Base-by-base conservation (phyloP, 2,888 invertebrate species). In the Drosophila barbarae region DNA sequence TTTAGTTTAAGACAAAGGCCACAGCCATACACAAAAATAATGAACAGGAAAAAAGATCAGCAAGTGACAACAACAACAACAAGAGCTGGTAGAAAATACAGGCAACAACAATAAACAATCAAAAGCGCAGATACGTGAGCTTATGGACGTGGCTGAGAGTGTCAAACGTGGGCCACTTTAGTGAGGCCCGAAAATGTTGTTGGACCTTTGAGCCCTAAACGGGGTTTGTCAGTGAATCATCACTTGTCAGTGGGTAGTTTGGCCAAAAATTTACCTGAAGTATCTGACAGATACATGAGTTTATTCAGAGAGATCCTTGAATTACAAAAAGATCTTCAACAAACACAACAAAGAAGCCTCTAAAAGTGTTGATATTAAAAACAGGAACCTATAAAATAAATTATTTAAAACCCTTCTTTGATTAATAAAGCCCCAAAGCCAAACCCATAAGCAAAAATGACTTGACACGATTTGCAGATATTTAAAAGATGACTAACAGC, bases 1-100 rank as follows among this genome's bases (percentile, higher is more conserved):
- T 78, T 75, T 77, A 71, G 82, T 64, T 73, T 75, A 81, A 75
- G 78, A 78, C 80, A 81, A 80, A 81, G 79, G 80, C 77, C 80
- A 81, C 63, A 72, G 66, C 41, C 64, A 67, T 64, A 73, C 56
- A 72, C 50, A 66, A 46, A 55, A 55, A 49, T 39, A 71, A 56
- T 55, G 47, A 58, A 69, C 67, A 52, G 36, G 50, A 21, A 28
- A 59, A 44, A 61, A 60, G 28, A 47, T 7, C 23, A 38, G 39
- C 56, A 67, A 67, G 68, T 57, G 63, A 71, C 61, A 73, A 61
- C 56, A 60, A 61, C 56, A 60, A 41, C 32, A 63, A 61, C 47
- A 56, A 23, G 15, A 47, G 15, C 46, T 42, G 32, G 30, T 28
- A 41, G 41, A 51, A 58, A 54, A 50, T 36, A 10, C 55, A 30